Base-by-base conservation (phyloP, 2,113 vertebrate species). In the Malurus elegans region DNA sequence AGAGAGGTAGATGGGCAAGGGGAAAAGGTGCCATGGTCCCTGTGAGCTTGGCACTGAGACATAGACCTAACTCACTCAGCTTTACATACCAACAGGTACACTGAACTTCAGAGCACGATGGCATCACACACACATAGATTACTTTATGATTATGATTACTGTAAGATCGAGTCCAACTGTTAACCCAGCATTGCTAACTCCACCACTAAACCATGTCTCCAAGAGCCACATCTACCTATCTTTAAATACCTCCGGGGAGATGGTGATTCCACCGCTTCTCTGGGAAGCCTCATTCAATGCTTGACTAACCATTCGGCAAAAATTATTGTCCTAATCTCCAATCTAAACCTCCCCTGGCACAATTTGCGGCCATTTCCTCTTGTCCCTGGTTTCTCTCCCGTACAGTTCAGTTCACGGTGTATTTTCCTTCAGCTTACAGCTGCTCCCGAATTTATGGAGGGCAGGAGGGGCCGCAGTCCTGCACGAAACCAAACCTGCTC, bases 321-420 rank as follows among this genome's bases (percentile, higher is more conserved):
- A 12, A 34, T 5, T 18, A 32, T 53, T 73, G 44, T 66, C 8
- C 24, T 60, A 53, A 66, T 38, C 45, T 60, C 40, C 9, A 31
- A 31, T 47, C 24, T 60, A 60, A 67, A 53, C 14, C 20, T 47
- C 19, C 1, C 0, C n/a, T 26, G 47, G 14, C 17, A 61, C 29
- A 61, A 34, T 11, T 9, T 34, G 4, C 3, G 1, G 4, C 7
- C 26, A 3, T 29, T 40, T 42, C 24, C 24, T 82, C 20, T 34
- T 21, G n/a, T n/a, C 13, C 40, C 29, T 5, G 12, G 4, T 10
- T 65, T 65, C 31, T 45, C 17, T 32, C 23, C 50, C 31, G 9
- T 5, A 7, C 6, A 8, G 21, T 4, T 26, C n/a, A 1, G 2
- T 3, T 16, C 15, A 42, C 4, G 2, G 19, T 28, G 48, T 31